These are phyloP conservation scores for Enchytraeus crypticus DNA, from an alignment of 2,888 invertebrate genomes.

Conservation along the genomic window DNA sequence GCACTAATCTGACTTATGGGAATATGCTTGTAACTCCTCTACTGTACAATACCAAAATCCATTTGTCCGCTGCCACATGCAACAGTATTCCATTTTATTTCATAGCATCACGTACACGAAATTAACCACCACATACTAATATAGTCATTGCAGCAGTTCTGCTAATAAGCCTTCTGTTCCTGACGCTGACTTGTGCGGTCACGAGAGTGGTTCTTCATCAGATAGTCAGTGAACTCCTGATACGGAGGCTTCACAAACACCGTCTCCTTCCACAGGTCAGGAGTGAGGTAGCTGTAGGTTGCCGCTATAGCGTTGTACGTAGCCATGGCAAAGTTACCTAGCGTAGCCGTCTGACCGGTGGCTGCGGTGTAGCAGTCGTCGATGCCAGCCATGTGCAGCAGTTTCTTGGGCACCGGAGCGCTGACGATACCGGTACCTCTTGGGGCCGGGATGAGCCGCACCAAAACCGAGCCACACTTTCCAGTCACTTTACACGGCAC, in stretches of 20 bases:
- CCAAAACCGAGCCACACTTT: slow-evolving; percentile 96
- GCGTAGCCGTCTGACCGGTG: slow-evolving; percentile 90
- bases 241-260: slow-evolving; percentile 86
- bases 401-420: slow-evolving; percentile 96
- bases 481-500: slow-evolving; percentile 99
- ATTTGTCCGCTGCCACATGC: too few species aligned
- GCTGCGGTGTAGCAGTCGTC: slow-evolving; percentile 99
- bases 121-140: too few species aligned
- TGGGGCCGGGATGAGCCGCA: slow-evolving; percentile 94
- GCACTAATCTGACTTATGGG: too few species aligned
- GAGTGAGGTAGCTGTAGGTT: slow-evolving; percentile 96
- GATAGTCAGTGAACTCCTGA: slow-evolving; percentile 83
- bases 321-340: slow-evolving; percentile 96
- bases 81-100: too few species aligned
- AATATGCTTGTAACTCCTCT: too few species aligned
- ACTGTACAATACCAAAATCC: too few species aligned
- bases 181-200: too few species aligned
- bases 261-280: slow-evolving; percentile 97
- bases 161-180: too few species aligned
- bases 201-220: slow-evolving; percentile 61
- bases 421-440: slow-evolving; percentile 99
- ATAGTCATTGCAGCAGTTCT: too few species aligned
- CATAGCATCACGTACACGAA: too few species aligned
- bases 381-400: slow-evolving; percentile 96
- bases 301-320: slow-evolving; percentile 97